Conservation (phyloP, 2,113 vertebrate species). For the Pituophis catenifer region DNA sequence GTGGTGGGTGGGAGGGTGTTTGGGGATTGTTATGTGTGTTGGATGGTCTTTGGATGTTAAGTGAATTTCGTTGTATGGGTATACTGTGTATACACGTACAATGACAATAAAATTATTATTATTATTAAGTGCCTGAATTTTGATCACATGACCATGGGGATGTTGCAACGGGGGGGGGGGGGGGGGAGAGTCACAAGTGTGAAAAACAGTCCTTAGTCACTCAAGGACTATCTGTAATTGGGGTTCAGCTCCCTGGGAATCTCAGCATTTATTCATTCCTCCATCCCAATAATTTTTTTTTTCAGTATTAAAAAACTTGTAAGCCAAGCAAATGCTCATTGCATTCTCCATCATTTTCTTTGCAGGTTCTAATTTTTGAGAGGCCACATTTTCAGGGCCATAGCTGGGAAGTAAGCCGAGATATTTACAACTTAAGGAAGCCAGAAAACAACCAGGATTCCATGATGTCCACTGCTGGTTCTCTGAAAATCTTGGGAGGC, state of each 20-base stretch:
- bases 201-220: neutral
- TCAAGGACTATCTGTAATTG: neutral
- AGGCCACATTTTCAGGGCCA: slow-evolving; percentile 80
- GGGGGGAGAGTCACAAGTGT: no score
- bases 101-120: no score
- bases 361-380: slow-evolving; percentile 83
- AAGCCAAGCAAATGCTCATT: neutral
- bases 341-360: neutral
- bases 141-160: no score
- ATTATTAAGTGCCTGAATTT: no score
- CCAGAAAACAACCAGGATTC: slow-evolving; percentile 62
- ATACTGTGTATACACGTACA: no score
- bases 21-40: no score
- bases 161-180: no score
- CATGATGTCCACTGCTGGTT: slow-evolving; percentile 75
- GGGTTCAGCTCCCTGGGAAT: neutral
- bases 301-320: neutral
- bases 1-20: no score
- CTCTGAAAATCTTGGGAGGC: slow-evolving; percentile 83
- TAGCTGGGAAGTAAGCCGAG: slow-evolving; percentile 77
- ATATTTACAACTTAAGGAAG: slow-evolving; percentile 78
- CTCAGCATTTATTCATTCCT: neutral
- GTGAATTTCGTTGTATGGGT: no score
- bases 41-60: no score
- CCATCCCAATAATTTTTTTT: neutral